Conservation (phyloP, 1,140 invertebrate species). For the Caerostris extrusa region DNA sequence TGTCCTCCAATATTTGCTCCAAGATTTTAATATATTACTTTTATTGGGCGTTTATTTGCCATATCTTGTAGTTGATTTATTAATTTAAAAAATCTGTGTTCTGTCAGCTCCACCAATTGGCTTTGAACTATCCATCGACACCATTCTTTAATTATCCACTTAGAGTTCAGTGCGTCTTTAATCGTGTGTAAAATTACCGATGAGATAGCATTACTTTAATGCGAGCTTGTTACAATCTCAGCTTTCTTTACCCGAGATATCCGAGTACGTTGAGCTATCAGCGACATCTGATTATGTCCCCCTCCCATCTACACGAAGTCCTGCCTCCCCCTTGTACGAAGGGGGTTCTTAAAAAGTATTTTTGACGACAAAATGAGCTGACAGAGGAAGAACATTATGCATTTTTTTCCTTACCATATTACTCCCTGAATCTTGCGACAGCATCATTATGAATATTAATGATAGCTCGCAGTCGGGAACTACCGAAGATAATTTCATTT, state of each 20-base stretch:
- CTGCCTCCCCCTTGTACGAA: background rate
- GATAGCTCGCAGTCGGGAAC: slow-evolving; percentile 33
- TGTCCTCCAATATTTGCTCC: no score
- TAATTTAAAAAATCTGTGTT: background rate
- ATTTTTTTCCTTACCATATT: slow-evolving; percentile 35
- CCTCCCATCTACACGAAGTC: slow-evolving; percentile 9
- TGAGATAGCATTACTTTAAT: background rate
- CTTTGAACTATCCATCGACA: background rate
- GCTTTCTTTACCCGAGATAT: background rate
- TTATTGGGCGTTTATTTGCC: no score
- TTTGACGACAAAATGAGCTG: slow-evolving; percentile 48
- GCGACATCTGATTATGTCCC: slow-evolving; percentile 30
- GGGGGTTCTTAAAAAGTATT: slow-evolving; percentile 25
- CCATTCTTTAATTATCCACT: background rate
- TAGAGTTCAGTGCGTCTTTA: background rate
- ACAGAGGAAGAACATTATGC: slow-evolving; percentile 50
- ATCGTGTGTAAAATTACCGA: background rate
- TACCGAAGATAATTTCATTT: slow-evolving; percentile 69
- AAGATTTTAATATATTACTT: no score
- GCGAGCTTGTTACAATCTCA: background rate
- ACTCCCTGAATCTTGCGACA: slow-evolving; percentile 16
- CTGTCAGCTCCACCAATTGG: background rate
- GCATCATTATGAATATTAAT: slow-evolving; percentile 72
- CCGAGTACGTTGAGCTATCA: background rate
- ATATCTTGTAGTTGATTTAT: no score